Base-by-base conservation (phyloP, 2,797 vertebrate genomes). In the Chiroxiphia lanceolata region DNA sequence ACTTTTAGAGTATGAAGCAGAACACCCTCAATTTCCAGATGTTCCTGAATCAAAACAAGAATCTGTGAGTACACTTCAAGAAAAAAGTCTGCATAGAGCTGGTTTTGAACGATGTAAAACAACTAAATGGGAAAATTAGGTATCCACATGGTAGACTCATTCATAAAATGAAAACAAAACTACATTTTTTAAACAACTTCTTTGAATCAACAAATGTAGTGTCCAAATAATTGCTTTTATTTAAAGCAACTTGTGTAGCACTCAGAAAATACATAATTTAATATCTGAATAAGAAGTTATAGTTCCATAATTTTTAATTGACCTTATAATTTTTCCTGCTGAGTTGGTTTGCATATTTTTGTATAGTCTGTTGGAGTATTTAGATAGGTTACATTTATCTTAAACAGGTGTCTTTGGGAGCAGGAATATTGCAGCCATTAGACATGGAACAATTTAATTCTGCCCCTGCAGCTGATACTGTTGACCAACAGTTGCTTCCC, bases 1-100 rank as follows among this genome's bases (percentile, higher is more conserved):
- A 48, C 34, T 86, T 77, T 53, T 23, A 99, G 99, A 98, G 38
- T 98, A 96, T 96, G 98, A 98, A 95, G 97, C 97, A 11, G 98
- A 98, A 65, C 92, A 95, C 70, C 98, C 96, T 81, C 57, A 74
- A 11, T 96, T 98, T 94, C 98, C 97, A 50, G 91, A 74, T 74
- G 65, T 36, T 48, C 89, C 60, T 86, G 72, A 94, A 93, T 86
- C 91, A 44, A 96, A 97, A n/a, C 44, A 29, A 40, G 93, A 69
- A 38, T 92, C 95, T 21, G 92, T 85, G 31, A 96, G 84, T 77
- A n/a, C 48, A 34, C 4, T 63, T 86, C 15, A 67, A 88, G 45
- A 53, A 25, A 84, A 67, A 67, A 72, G 11, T 56, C 56, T 54
- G 7, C 33, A 25, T 5, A 44, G 14, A 45, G 6, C 17, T 57